These are phyloP conservation scores for Saturnia pavonia DNA, from an alignment of 2,888 invertebrate genomes.

Conservation along the genomic window DNA sequence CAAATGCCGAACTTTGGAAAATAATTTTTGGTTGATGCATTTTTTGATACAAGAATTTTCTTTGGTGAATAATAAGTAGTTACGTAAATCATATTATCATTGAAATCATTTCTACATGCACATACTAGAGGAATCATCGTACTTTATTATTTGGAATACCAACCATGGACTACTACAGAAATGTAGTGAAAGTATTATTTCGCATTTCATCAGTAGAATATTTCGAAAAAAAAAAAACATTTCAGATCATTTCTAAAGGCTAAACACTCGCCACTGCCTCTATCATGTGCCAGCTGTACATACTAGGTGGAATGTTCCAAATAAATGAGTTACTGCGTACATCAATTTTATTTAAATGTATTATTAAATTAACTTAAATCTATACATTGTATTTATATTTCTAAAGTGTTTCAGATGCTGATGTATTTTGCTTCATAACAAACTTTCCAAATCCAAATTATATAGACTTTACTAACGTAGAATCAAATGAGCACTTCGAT, in stretches of 20 bases:
- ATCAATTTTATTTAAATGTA: not conserved
- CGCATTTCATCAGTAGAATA: not conserved
- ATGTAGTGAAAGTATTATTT: not conserved
- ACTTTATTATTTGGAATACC: not conserved
- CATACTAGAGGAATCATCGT: not conserved
- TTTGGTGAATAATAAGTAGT: no score
- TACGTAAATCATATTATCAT: no score
- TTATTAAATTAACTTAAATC: not conserved
- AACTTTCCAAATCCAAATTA: slow-evolving; percentile 62
- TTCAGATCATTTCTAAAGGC: no score
- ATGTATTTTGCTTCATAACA: slow-evolving; percentile 64
- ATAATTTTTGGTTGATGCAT: no score
- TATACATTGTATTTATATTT: no score
- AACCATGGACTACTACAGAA: not conserved
- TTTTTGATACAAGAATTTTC: no score
- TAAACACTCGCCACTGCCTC: no score
- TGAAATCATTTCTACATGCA: no score
- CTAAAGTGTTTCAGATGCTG: slow-evolving; percentile 60
- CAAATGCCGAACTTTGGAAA: no score
- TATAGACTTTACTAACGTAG: slow-evolving; percentile 45
- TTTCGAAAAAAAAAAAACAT: not conserved
- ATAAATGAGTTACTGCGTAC: not conserved
- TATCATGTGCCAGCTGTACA: no score
- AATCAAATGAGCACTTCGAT: slow-evolving; percentile 53
- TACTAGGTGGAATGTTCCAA: no score